Conservation (phyloP, 2,113 vertebrate species). For the Sebastes schlegelii region DNA sequence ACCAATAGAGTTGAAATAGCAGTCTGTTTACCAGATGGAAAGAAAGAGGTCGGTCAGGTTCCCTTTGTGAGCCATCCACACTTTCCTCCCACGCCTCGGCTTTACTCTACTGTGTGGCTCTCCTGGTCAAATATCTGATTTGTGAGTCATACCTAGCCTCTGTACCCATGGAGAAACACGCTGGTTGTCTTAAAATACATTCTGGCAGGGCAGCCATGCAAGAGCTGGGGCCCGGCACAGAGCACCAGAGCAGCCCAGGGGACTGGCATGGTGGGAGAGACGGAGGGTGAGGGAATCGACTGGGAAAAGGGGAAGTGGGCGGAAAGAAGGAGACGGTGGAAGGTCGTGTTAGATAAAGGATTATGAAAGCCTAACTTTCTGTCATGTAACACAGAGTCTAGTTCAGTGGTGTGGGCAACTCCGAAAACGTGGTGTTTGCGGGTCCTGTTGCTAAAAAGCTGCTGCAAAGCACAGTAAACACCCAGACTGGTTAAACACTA, state of each 20-base stretch:
- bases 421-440: constrained; percentile 26
- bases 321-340: constrained; percentile 65
- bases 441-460: constrained; percentile 28
- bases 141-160: constrained; percentile 80
- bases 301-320: constrained; percentile 67
- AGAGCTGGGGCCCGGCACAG: constrained; percentile 58
- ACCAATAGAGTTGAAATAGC: constrained; percentile 69
- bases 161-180: constrained; percentile 75
- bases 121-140: constrained; percentile 83
- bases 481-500: constrained; percentile 9
- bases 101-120: constrained; percentile 74
- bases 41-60: constrained; percentile 76
- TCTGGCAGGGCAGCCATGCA: constrained; percentile 74
- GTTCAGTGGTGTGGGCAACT: constrained; percentile 63
- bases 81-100: constrained; percentile 76
- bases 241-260: constrained; percentile 65
- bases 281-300: constrained; percentile 62
- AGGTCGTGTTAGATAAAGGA: constrained; percentile 71
- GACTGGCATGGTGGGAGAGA: constrained; percentile 66
- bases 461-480: constrained; percentile 34
- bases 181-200: constrained; percentile 81
- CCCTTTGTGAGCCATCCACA: constrained; percentile 79
- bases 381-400: constrained; percentile 62
- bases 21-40: constrained; percentile 81
- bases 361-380: constrained; percentile 72